These are phyloP conservation scores for Harlomillsia oculata DNA, from an alignment of 1,140 invertebrate species.

Conservation along the genomic window DNA sequence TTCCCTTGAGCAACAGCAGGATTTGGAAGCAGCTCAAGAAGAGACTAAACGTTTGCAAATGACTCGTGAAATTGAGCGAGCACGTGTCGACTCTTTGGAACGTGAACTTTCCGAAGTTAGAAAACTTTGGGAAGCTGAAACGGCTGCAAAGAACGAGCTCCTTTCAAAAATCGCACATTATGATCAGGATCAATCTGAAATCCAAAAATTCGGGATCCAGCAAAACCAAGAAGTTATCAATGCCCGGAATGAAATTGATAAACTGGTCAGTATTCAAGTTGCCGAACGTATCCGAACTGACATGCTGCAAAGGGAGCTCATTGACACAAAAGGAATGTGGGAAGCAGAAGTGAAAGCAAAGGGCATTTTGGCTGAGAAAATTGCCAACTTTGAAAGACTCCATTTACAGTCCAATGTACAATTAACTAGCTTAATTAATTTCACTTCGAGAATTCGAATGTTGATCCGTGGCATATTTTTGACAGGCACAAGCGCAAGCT, in stretches of 20 bases:
- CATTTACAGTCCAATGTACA: neutral
- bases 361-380: slow-evolving; percentile 17
- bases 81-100: too few species aligned
- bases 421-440: neutral
- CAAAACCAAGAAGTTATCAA: too few species aligned
- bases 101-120: too few species aligned
- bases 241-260: too few species aligned
- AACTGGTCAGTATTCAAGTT: too few species aligned
- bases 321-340: slow-evolving; percentile 13
- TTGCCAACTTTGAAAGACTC: slow-evolving; percentile 19
- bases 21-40: neutral
- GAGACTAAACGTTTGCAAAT: too few species aligned
- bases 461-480: neutral
- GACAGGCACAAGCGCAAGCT: neutral
- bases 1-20: neutral
- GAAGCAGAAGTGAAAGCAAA: slow-evolving; percentile 23
- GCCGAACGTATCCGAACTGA: slow-evolving; percentile 2
- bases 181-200: too few species aligned
- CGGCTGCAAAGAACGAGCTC: too few species aligned
- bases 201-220: too few species aligned
- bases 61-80: too few species aligned
- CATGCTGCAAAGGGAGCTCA: slow-evolving; percentile 12
- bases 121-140: too few species aligned
- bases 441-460: neutral
- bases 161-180: too few species aligned